Percentiles rank a stretch among this genome's conserved stretches.
phyloP scores from a whole-genome alignment of 2,113 vertebrate genomes.

The Seriola aureovittata region DNA sequence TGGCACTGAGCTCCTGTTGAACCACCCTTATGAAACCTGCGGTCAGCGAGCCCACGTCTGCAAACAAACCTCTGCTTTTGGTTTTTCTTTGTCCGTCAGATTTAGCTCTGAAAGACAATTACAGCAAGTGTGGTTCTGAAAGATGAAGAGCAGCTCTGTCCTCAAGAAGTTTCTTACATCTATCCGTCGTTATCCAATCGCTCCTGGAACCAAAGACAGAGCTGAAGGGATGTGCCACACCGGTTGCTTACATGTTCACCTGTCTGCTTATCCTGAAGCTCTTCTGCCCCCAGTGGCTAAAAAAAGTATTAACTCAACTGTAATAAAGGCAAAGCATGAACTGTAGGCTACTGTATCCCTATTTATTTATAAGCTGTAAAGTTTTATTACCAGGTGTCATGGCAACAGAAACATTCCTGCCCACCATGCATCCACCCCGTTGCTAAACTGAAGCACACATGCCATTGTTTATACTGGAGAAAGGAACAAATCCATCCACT shows the following conservation, averaged over 20 bases:
- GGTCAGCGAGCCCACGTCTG: slow-evolving; percentile 37
- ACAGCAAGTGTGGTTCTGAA: background rate
- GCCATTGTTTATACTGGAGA: slow-evolving; percentile 2
- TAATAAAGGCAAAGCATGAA: background rate
- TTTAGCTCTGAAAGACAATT: slow-evolving; percentile 26
- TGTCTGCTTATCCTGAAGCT: too few relatives aligned
- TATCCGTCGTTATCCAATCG: background rate
- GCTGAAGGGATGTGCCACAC: background rate
- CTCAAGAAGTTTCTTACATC: background rate
- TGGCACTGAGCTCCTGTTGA: slow-evolving; percentile 13
- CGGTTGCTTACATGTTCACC: background rate
- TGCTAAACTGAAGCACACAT: background rate
- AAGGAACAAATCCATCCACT: background rate
- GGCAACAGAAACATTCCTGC: background rate
- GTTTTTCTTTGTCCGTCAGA: slow-evolving; percentile 20
- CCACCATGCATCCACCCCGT: background rate
- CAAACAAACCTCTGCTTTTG: slow-evolving; percentile 42
- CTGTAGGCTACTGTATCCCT: background rate
- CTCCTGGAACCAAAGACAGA: background rate
- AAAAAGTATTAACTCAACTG: background rate
- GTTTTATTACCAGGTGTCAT: background rate
- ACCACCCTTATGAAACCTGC: slow-evolving; percentile 47
- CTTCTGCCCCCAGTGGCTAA: background rate
- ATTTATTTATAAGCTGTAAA: background rate
- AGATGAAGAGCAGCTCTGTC: background rate